Evolutionary conservation across 37 sponge, comb jelly and placozoan species (phyloP).

Genomic region (Tethya wilhelma): DNA sequence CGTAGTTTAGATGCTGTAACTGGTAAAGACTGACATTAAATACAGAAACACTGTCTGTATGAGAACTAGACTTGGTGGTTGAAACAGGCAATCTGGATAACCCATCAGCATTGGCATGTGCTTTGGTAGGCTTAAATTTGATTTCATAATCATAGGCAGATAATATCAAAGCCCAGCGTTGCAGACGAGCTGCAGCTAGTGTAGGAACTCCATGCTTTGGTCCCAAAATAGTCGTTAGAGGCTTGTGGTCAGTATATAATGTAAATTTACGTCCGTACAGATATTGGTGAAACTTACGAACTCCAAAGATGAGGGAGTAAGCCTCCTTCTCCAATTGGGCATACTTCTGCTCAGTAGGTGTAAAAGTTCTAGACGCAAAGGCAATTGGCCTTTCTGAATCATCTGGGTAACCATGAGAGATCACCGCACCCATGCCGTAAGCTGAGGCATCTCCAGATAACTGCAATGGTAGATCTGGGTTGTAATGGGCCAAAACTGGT

Average conservation of each 20-base stretch:
- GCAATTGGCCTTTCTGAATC: not conserved
- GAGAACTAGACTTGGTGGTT: not conserved
- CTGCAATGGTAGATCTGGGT: not conserved
- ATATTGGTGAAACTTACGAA: too few species aligned
- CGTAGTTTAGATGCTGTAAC: not conserved
- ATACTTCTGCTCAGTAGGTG: too few species aligned
- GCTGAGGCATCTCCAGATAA: slow-evolving; percentile 1
- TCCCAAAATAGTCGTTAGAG: not conserved
- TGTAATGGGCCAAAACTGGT: not conserved
- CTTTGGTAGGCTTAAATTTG: not conserved
- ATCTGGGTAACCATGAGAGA: not conserved
- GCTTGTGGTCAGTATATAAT: not conserved
- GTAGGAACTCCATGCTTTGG: not conserved
- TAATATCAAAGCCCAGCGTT: slow-evolving; percentile 1
- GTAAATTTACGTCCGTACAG: not conserved
- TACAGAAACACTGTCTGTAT: not conserved
- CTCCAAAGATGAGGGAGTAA: slow-evolving; percentile 12
- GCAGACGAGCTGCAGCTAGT: not conserved
- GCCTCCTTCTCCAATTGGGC: too few species aligned
- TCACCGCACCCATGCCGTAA: not conserved
- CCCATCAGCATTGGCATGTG: not conserved
- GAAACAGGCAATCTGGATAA: slow-evolving; percentile 13
- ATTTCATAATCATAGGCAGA: slow-evolving; percentile 6
- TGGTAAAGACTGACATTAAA: not conserved
- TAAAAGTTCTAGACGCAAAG: not conserved